Conservation (phyloP, 1,140 invertebrate genomes). For the Drosophila insularis region DNA sequence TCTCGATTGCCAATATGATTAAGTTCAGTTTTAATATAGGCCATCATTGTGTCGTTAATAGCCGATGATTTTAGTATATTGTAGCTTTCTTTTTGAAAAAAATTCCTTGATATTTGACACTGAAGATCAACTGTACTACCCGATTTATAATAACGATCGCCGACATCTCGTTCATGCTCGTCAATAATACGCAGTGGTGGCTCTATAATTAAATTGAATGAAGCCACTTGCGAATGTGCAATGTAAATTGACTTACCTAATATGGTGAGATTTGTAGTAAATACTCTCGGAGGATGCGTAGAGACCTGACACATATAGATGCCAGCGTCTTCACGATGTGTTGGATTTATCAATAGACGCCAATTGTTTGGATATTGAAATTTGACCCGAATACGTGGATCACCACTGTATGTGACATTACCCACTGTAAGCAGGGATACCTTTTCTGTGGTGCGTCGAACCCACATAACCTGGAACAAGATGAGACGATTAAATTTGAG, state of each 20-base stretch:
- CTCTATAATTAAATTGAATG: conserved; percentile 78
- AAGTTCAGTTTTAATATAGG: conserved; percentile 48
- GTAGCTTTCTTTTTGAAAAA: conserved; percentile 66
- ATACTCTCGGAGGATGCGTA: conserved; percentile 90
- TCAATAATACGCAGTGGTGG: conserved; percentile 87
- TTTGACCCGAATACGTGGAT: conserved; percentile 87
- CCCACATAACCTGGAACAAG: conserved; percentile 89
- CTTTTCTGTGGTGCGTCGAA: conserved; percentile 87
- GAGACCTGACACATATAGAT: conserved; percentile 93
- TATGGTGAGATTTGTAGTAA: conserved; percentile 86
- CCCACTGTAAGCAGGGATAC: conserved; percentile 91
- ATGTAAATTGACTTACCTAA: conserved; percentile 82
- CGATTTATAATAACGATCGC: conserved; percentile 88
- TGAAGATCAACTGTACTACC: conserved; percentile 88
- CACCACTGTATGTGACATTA: conserved; percentile 88
- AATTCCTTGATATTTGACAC: conserved; percentile 84
- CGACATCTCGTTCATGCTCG: conserved; percentile 86
- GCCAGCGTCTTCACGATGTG: conserved; percentile 88
- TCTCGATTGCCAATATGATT: conserved; percentile 74
- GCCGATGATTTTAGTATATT: conserved; percentile 66
- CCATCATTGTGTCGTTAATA: conserved; percentile 8
- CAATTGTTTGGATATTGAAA: conserved; percentile 94
- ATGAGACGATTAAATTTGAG: background rate
- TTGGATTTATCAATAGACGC: conserved; percentile 90
- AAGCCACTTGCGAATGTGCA: too few relatives aligned